These are phyloP conservation scores for Salminus brasiliensis DNA, from an alignment of 2,113 vertebrate genomes.

Conservation along the genomic window DNA sequence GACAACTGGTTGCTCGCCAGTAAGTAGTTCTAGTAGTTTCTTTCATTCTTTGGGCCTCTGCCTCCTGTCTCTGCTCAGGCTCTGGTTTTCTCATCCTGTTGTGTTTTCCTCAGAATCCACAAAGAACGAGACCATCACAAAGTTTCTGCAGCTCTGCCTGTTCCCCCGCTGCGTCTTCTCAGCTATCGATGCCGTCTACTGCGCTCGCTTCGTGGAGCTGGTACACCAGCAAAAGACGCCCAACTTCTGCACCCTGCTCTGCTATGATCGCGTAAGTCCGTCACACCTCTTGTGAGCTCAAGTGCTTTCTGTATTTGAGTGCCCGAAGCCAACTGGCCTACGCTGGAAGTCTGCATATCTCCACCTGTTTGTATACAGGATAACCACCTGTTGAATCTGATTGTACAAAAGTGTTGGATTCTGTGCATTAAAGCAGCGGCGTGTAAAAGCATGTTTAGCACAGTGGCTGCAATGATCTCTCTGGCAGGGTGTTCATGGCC, in stretches of 20 bases:
- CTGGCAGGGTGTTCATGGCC: neutral
- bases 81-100: neutral
- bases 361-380: neutral
- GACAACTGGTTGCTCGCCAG: conserved; percentile 98
- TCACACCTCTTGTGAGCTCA: neutral
- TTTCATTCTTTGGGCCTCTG: neutral
- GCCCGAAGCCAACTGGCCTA: neutral
- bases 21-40: conserved; percentile 70
- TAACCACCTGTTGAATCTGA: conserved; percentile 13
- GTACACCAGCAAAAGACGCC: conserved; percentile 98
- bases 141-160: conserved; percentile 97
- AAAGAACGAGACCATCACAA: conserved; percentile 99
- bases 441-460: conserved; percentile 15
- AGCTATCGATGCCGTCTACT: conserved; percentile 97
- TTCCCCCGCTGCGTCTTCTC: conserved; percentile 99
- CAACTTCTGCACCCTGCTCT: conserved; percentile 97
- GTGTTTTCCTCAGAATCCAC: conserved; percentile 84
- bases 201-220: conserved; percentile 95
- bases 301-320: neutral
- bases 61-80: neutral
- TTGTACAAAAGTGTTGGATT: conserved; percentile 37
- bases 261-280: conserved; percentile 93
- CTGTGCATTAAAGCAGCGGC: conserved; percentile 34
- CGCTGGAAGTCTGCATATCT: neutral
- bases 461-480: neutral